Conservation (phyloP, 2,797 vertebrate genomes). For the Enteromius paludinosus region DNA sequence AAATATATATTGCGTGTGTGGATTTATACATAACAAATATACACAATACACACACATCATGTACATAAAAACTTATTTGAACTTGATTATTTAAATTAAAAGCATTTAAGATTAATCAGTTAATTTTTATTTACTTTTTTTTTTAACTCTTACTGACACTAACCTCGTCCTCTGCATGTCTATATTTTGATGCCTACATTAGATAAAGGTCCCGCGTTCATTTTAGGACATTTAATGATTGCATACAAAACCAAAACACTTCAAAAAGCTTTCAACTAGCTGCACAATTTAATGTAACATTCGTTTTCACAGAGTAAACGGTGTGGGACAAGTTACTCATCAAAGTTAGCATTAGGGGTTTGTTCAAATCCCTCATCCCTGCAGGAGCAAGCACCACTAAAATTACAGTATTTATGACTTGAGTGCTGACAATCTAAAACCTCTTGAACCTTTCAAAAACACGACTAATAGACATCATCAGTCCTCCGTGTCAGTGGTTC, state of each 20-base stretch:
- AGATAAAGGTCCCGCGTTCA: neutral
- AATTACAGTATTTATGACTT: conserved; percentile 12
- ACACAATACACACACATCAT: no score
- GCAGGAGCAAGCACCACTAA: neutral
- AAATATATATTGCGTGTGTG: no score
- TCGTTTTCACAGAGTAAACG: neutral
- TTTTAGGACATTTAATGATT: neutral
- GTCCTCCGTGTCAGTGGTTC: conserved; percentile 68
- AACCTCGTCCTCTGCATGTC: neutral
- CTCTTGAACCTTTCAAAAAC: conserved; percentile 47
- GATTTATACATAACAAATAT: no score
- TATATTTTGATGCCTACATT: neutral
- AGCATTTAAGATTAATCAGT: neutral
- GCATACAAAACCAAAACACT: neutral
- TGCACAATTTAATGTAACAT: neutral
- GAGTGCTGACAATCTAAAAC: conserved; percentile 23
- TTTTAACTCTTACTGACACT: neutral
- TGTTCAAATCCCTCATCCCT: conserved; percentile 1
- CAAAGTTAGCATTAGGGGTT: neutral
- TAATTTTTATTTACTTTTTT: no score
- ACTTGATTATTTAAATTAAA: neutral
- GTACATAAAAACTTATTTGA: no score
- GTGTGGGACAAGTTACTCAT: neutral
- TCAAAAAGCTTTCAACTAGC: neutral
- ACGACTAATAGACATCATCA: conserved; percentile 78